Percentiles rank a stretch among this genome's conserved stretches.
Evolutionary conservation across 2,113 vertebrate genomes (phyloP).

Genomic region (Python bivittatus): DNA sequence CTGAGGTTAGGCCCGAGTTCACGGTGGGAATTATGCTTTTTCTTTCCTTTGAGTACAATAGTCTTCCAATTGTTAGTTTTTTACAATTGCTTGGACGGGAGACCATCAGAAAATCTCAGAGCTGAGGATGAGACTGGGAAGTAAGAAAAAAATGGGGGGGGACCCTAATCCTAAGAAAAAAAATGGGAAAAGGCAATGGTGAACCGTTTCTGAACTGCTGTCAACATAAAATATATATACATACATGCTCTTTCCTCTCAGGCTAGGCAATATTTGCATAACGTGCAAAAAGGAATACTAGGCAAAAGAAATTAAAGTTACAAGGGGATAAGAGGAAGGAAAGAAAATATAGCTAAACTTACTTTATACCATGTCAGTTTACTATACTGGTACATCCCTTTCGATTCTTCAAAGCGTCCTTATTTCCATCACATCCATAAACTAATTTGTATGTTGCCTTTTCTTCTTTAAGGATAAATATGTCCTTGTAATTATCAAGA

Average conservation of each 20-base stretch:
- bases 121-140: neutral
- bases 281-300: neutral
- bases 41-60: neutral
- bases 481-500: neutral
- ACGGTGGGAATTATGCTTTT: neutral
- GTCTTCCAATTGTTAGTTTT: neutral
- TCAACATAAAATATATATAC: neutral
- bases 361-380: neutral
- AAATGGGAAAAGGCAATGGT: neutral
- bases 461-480: neutral
- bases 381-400: neutral
- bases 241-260: neutral
- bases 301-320: neutral
- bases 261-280: neutral
- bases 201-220: neutral
- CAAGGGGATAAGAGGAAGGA: neutral
- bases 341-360: neutral
- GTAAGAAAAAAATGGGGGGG: neutral
- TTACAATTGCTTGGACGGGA: neutral
- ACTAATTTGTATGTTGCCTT: neutral
- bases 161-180: neutral
- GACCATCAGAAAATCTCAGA: neutral
- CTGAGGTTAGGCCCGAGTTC: fast-evolving
- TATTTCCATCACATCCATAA: neutral
- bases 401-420: neutral